A percentile compares a stretch with the other conserved stretches of the same genome.
Evolutionary conservation across 2,797 vertebrate genomes (phyloP).

Genomic region (Acrossocheilus wenchowensis): DNA sequence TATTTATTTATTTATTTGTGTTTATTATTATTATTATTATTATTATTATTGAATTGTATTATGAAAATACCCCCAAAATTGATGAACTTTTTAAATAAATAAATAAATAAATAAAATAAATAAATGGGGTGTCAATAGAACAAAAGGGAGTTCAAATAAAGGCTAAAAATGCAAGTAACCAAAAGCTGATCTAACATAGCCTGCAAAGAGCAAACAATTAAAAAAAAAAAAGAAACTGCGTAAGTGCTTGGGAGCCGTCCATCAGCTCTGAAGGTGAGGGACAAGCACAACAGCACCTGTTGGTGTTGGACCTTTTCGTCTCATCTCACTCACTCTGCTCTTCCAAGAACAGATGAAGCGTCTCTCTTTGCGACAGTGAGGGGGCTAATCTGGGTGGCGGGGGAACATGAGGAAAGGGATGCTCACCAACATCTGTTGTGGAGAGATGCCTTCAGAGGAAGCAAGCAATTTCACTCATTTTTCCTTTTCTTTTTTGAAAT

Average conservation of each 20-base stretch:
- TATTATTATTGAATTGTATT: no score
- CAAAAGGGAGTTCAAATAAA: neutral
- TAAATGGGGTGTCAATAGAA: neutral
- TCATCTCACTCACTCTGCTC: slow-evolving; percentile 20
- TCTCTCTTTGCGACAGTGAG: slow-evolving; percentile 38
- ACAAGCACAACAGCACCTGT: slow-evolving; percentile 40
- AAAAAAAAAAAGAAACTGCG: neutral
- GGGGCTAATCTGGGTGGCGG: slow-evolving; percentile 28
- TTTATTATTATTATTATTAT: no score
- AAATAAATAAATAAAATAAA: neutral
- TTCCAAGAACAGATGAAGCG: slow-evolving; percentile 38
- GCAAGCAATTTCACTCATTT: neutral
- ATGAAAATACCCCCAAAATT: no score
- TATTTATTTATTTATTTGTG: no score
- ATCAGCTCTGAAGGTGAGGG: slow-evolving; percentile 16
- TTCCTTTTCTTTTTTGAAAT: slow-evolving; percentile 26
- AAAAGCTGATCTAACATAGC: neutral
- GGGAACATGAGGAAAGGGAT: slow-evolving; percentile 21
- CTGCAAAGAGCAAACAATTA: neutral
- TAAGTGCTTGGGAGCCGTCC: slow-evolving; percentile 54
- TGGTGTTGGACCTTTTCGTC: slow-evolving; percentile 22
- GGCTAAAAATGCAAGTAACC: neutral
- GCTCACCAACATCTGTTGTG: slow-evolving; percentile 44
- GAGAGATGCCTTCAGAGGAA: slow-evolving; percentile 31
- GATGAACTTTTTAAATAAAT: no score